Percentiles rank a stretch among this genome's conserved stretches.
phyloP scores from a whole-genome alignment of 2,113 vertebrate genomes.

The Chionodraco myersi region DNA sequence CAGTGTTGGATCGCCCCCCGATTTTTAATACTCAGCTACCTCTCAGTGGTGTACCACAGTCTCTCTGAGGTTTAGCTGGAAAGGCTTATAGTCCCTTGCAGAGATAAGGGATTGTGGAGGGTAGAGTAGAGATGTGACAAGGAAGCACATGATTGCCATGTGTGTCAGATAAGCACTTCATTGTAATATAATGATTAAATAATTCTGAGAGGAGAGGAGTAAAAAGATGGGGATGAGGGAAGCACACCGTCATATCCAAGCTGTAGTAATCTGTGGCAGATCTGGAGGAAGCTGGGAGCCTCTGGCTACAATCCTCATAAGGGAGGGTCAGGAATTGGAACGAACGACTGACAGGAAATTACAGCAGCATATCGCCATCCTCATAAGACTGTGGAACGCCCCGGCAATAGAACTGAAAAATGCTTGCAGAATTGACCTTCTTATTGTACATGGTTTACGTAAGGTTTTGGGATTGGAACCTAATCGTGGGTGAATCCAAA shows the following conservation, averaged over 20 bases:
- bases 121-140: conserved; percentile 6
- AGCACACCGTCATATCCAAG: conserved; percentile 43
- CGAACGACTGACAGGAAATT: conserved; percentile 71
- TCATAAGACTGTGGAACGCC: conserved; percentile 30
- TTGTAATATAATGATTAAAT: not conserved
- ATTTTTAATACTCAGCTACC: conserved; percentile 53
- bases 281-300: conserved; percentile 66
- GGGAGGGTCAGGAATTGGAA: conserved; percentile 72
- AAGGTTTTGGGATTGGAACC: not conserved
- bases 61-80: conserved; percentile 44
- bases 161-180: not conserved
- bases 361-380: conserved; percentile 66
- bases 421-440: conserved; percentile 1
- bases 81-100: not conserved
- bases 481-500: not conserved
- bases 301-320: conserved; percentile 70
- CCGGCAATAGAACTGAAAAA: conserved; percentile 14
- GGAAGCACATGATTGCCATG: not conserved
- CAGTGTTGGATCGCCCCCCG: conserved; percentile 27
- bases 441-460: not conserved
- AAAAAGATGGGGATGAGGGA: conserved; percentile 5
- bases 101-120: conserved; percentile 44
- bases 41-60: conserved; percentile 39
- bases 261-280: conserved; percentile 72
- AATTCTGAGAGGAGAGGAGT: not conserved